Evolutionary conservation across 2,797 vertebrate species (phyloP), one percentile per base, ranked within the genome.

Genomic region (Acrocephalus scirpaceus): DNA sequence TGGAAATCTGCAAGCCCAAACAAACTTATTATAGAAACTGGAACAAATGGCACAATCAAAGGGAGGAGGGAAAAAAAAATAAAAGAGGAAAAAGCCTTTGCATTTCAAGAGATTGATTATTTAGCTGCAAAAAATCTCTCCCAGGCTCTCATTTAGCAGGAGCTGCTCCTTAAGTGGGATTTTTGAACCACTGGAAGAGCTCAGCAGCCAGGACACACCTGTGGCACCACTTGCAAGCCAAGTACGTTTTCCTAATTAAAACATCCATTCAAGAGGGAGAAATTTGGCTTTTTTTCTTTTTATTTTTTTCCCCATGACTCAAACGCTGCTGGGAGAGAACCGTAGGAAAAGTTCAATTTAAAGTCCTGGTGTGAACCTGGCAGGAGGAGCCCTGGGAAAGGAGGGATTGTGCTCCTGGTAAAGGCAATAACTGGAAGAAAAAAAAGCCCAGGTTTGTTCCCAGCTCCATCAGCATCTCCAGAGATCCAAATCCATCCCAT

Each of bases 1-100:
- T 95, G 91, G 86, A 91, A 96, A 97, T 94, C 93, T 96, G 95
- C 95, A 96, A 95, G 93, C 93, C 94, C 96, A 96, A 97, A 95
- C 96, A 97, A 93, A 92, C 93, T 94, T 87, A 92, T 96, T 95
- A 91, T 96, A 95, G 94, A 95, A 96, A 96, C 93, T 57, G 64
- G 92, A 96, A 96, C 95, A 96, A 96, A 93, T 80, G 96, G 96
- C 92, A 95, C 92, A 95, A 96, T 96, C 92, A 97, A 80, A 93
- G 56, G 4, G 23, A 16, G 54, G 5, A 5, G 8, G 4, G 2
- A 7, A n/a, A 40, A 70, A 19, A 58, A 30, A 57, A 53, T 17
- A 36, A 61, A 44, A 22, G 40, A 62, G 61, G 22, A 75, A 73
- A 66, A 72, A 76, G 86, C 81, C n/a, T 95, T 91, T 65, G 75